Base-by-base conservation (phyloP, 2,113 vertebrate species). In the Zeus faber region DNA sequence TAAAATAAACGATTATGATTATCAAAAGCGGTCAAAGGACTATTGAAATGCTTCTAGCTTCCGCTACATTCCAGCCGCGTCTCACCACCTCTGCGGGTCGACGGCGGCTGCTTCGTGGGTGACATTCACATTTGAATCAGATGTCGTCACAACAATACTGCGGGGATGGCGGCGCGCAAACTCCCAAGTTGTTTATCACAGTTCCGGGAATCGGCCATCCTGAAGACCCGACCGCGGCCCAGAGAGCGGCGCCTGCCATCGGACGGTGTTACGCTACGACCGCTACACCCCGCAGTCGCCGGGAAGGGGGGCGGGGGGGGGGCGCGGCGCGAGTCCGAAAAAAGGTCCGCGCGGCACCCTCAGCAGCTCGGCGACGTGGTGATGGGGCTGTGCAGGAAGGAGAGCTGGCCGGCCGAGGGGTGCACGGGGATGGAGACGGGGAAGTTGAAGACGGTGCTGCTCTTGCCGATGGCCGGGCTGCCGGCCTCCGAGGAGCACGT, bases 351-450 rank as follows among this genome's bases (percentile, higher is more conserved):
- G 2, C 8, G n/a, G 53, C 25, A n/a, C n/a, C 26, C 49, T 96
- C 87, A 98, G 91, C 95, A 98, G 88, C 95, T 96, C 0, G 97
- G 96, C 13, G 95, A 98, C 39, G 97, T 95, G 35, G 97, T 98
- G 79, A 99, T 98, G 70, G 97, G 97, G 62, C 94, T 98, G 85
- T 96, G 92, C 37, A 98, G 93, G 84, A 96, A 98, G 63, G 83
- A 92, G 17, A 96, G 82, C 33, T 95, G 93, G 44, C 84, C 89
- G 54, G 91, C 87, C 0, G 91, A 78, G 4, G 92, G 35, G 73
- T 92, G 93, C 2, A 97, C 95, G 0, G 96, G 95, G 81, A 98
- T 96, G 80, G 95, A 96, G 50, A 98, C 96, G 0, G 95, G 96
- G 77, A 99, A 99, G 68, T 96, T 98, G 68, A 98, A 98, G 49